Conservation (phyloP, 1,140 invertebrate species). For the Andricus grossulariae region DNA sequence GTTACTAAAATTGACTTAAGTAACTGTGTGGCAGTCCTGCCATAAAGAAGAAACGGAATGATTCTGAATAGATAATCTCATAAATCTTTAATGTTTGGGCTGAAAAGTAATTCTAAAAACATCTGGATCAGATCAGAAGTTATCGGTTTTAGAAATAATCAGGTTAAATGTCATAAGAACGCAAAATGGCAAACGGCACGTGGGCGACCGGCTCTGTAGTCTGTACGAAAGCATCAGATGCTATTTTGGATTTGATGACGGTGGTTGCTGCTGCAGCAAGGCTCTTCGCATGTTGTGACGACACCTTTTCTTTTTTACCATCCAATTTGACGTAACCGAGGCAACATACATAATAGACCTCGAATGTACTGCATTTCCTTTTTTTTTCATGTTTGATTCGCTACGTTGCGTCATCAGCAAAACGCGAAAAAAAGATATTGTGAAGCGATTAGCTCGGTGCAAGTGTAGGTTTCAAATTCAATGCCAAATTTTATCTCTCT, state of each 20-base stretch:
- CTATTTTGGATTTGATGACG: constrained; percentile 62
- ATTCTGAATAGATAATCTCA: too few relatives aligned
- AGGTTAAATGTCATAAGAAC: constrained; percentile 52
- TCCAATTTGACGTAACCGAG: constrained; percentile 54
- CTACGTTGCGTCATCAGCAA: too few relatives aligned
- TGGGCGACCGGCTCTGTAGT: constrained; percentile 44
- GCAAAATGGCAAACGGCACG: constrained; percentile 49
- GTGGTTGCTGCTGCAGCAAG: constrained; percentile 44
- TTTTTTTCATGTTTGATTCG: neutral
- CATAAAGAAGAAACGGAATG: too few relatives aligned
- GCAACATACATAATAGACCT: neutral
- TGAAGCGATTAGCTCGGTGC: too few relatives aligned
- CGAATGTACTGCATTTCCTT: neutral
- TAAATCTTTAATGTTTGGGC: too few relatives aligned
- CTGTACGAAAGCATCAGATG: constrained; percentile 52
- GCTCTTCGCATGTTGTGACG: constrained; percentile 52
- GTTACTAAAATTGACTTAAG: too few relatives aligned
- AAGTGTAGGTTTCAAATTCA: too few relatives aligned
- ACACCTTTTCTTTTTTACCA: constrained; percentile 50
- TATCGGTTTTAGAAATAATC: constrained; percentile 32
- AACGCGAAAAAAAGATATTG: too few relatives aligned
- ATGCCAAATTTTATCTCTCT: too few relatives aligned
- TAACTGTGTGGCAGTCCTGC: too few relatives aligned
- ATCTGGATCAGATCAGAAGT: too few relatives aligned
- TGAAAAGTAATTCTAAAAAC: too few relatives aligned